Evolutionary conservation across 2,797 vertebrate species (phyloP), one percentile per base, ranked within the genome.

Genomic region (Tarsius wallacei): DNA sequence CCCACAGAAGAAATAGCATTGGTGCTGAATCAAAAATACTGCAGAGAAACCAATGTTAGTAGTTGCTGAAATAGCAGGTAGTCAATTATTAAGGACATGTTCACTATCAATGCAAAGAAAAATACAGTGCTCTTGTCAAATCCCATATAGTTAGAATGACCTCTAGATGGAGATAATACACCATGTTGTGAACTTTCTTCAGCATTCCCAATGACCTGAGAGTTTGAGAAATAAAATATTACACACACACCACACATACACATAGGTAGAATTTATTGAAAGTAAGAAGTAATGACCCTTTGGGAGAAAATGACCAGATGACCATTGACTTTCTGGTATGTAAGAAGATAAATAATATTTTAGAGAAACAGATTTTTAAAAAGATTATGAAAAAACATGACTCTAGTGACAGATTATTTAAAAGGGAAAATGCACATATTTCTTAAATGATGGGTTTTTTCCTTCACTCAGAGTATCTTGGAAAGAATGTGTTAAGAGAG

Each of bases 151-250:
- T 78, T 85, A 78, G 55, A 84, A 89, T 24, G 63, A 83, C 97
- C 96, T 97, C 93, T 97, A 95, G 95, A 49, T 93, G 96, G 96
- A 90, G 82, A 15, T 81, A 96, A 59, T 84, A 85, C 36, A 91
- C 95, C 59, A 36, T 49, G 6, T 33, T 93, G 42, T 78, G 63
- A 68, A 33, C 33, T 73, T 73, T 89, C 47, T 93, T 87, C 7
- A 19, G 83, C 0, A 24, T 82, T 96, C 16, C 24, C 12, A 19
- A 78, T 28, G 64, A 31, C 26, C 15, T 83, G 61, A 92, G 85
- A 70, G 5, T 95, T 95, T 74, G 82, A 28, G n/a, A 93, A 93
- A 84, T 89, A 87, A 83, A 94, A 57, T 31, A 36, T 94, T 7
- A 31, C 22, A 22, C 57, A 92, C 14, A 33, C 16, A 66, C 36